These are phyloP conservation scores for Malacoraja senta DNA, from an alignment of 2,797 vertebrate genomes.

Conservation along the genomic window DNA sequence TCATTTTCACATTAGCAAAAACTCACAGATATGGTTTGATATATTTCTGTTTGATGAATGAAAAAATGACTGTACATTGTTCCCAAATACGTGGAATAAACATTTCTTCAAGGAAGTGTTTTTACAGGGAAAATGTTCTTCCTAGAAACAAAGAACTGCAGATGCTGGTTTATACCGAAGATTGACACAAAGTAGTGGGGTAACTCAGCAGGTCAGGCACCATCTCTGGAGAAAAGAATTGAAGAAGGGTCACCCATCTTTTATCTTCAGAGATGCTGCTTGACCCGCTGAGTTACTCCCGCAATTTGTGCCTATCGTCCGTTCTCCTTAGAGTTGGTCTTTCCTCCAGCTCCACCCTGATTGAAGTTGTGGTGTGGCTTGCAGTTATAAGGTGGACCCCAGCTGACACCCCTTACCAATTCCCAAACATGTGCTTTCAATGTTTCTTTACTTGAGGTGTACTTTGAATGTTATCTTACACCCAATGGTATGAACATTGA, in stretches of 20 bases:
- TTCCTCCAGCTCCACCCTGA: background rate
- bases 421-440: background rate
- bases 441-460: background rate
- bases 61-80: background rate
- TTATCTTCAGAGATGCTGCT: no score
- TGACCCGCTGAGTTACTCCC: no score
- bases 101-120: background rate
- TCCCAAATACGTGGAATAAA: no score
- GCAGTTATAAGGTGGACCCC: background rate
- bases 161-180: no score
- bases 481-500: no score
- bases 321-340: background rate
- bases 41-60: background rate
- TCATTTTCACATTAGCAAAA: background rate
- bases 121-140: background rate
- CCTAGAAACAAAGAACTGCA: background rate
- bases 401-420: background rate
- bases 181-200: no score
- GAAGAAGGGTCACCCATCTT: no score
- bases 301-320: no score
- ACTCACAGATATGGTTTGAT: background rate
- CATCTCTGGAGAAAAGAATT: no score
- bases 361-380: background rate
- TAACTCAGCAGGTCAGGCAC: no score
- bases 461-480: no score